A percentile compares a stretch with the other conserved stretches of the same genome.
Evolutionary conservation across 2,888 invertebrate species (phyloP).

Genomic region (Tenthredo amoena): DNA sequence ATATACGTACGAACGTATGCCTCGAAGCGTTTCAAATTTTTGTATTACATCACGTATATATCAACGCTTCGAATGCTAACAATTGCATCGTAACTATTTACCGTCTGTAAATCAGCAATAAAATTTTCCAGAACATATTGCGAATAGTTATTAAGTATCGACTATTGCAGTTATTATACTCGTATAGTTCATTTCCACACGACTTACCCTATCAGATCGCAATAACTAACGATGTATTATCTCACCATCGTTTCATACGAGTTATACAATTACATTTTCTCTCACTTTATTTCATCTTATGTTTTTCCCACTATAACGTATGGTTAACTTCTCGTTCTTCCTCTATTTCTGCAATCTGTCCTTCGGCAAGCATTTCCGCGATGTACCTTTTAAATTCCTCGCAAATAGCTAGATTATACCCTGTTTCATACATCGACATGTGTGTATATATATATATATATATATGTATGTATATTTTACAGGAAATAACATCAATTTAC

Average conservation of each 20-base stretch:
- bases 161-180: conserved; percentile 2
- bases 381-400: conserved; percentile 4
- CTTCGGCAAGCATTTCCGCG: neutral
- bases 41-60: neutral
- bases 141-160: conserved; percentile 26
- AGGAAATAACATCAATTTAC: neutral
- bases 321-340: neutral
- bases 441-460: neutral
- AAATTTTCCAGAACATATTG: neutral
- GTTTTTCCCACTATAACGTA: neutral
- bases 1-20: neutral
- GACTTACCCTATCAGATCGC: neutral
- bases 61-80: neutral
- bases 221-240: conserved; percentile 1
- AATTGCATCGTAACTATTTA: neutral
- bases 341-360: conserved; percentile 27
- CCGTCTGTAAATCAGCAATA: neutral
- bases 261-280: conserved; percentile 30
- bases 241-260: neutral
- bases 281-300: neutral
- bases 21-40: neutral
- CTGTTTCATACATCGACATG: neutral
- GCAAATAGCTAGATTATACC: conserved; percentile 9
- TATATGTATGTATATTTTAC: neutral
- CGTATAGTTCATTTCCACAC: conserved; percentile 2